Evolutionary conservation across 2,888 invertebrate species (phyloP).

Genomic region (Brachynemurus nebulosus): DNA sequence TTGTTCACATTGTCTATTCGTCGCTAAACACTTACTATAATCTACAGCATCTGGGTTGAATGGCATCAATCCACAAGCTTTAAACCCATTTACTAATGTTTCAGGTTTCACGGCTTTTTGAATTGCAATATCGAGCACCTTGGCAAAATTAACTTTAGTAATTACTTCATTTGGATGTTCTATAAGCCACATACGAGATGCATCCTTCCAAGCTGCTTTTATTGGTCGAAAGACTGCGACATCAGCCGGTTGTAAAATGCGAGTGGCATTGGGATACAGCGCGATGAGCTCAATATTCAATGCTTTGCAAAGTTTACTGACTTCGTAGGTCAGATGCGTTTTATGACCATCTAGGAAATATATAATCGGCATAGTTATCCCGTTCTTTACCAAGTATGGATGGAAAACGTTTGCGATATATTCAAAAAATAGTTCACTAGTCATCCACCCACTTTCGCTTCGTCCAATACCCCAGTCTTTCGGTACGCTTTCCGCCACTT

Average conservation of each 20-base stretch:
- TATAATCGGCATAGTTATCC: constrained; percentile 21
- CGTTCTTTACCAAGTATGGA: constrained; percentile 17
- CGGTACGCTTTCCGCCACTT: constrained; percentile 16
- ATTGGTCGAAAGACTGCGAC: background rate
- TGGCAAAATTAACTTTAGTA: too few species aligned
- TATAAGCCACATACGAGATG: too few species aligned
- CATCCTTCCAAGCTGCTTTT: background rate
- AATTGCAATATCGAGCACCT: too few species aligned
- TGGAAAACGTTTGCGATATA: constrained; percentile 21
- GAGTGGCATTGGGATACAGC: background rate
- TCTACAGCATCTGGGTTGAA: too few species aligned
- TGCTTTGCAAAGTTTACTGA: background rate
- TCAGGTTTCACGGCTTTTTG: too few species aligned
- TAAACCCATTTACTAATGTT: too few species aligned
- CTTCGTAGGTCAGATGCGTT: background rate
- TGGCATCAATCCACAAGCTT: too few species aligned
- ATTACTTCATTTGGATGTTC: background rate
- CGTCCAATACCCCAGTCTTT: constrained; percentile 21
- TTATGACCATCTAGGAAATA: constrained; percentile 20
- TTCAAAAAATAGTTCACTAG: constrained; percentile 21
- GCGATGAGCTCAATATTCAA: background rate
- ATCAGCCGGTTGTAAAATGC: background rate
- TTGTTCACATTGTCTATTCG: too few species aligned
- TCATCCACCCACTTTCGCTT: constrained; percentile 25
- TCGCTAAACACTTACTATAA: too few species aligned